Evolutionary conservation across 2,888 invertebrate genomes (phyloP), one percentile per base, ranked within the genome.

Genomic region (Aphelenchoides bicaudatus): DNA sequence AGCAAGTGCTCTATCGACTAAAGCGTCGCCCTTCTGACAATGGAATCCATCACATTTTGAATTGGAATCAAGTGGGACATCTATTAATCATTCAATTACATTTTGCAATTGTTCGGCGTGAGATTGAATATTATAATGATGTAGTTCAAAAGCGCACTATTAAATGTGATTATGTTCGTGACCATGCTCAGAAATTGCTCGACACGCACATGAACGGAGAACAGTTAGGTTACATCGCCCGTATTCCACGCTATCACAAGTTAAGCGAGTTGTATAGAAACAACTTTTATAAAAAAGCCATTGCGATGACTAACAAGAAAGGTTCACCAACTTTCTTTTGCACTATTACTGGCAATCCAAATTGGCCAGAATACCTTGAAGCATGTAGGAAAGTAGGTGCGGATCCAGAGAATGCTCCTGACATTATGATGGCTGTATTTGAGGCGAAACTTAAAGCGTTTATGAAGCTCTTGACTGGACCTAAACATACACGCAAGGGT

Each of bases 371-470:
- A 10, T n/a, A 34, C 34, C 10, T 10, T 10, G 34, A 10, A n/a
- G n/a, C 34, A n/a, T 34, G 34, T n/a, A n/a, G n/a, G n/a, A n/a
- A 34, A n/a, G 10, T 10, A n/a, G 34, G 34, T 10, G n/a, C 10
- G 34, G n/a, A n/a, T 10, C 34, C 34, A n/a, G 34, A 34, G n/a
- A 28, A 51, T 19, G 21, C 25, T n/a, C 23, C 52, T 5, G 3
- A n/a, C 3, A n/a, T 51, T 13, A 28, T 51, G 37, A n/a, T 2
- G 8, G 38, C 38, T 19, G 52, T 34, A 4, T 50, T 50, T 38
- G 38, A 30, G 16, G 19, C 37, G 19, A 51, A 51, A 21, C 21
- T 51, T 16, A 25, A 38, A 6, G 52, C 37, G 16, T 16, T 51
- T 23, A 37, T 38, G 34, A 16, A 34, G 6, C 38, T 39, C 16